These are phyloP conservation scores for Paracentrotus lividus DNA, from an alignment of 53 echinoderm and acorn worm species.

Conservation along the genomic window DNA sequence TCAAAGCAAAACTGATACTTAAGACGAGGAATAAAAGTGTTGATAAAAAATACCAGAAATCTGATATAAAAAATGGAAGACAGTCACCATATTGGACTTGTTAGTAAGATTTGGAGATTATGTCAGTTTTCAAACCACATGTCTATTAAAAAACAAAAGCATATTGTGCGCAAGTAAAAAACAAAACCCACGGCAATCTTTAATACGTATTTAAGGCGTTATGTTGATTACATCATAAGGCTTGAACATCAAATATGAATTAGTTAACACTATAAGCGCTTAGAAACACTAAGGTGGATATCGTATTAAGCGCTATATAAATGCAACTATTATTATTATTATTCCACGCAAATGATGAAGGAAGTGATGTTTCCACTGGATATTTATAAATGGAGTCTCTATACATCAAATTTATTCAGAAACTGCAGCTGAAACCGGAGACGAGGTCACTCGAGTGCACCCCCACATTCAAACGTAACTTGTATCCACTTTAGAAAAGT, in stretches of 20 bases:
- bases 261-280: no score
- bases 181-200: slow-evolving; percentile 6
- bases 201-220: slow-evolving; percentile 12
- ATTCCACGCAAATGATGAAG: background rate
- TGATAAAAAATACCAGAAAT: no score
- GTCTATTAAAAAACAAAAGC: background rate
- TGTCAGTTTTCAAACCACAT: background rate
- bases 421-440: slow-evolving; percentile 2
- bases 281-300: no score
- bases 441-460: background rate
- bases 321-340: no score
- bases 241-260: no score
- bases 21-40: background rate
- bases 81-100: background rate
- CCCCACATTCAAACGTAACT: background rate
- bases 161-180: background rate
- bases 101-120: background rate
- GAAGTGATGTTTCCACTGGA: background rate
- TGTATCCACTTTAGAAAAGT: background rate
- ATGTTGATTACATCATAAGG: background rate
- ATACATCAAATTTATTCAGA: no score
- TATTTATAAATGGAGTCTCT: no score
- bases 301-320: no score
- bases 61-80: slow-evolving; percentile 8
- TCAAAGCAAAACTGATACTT: background rate